phyloP scores from a whole-genome alignment of 2,113 vertebrate genomes.

The Butorides virescens region DNA sequence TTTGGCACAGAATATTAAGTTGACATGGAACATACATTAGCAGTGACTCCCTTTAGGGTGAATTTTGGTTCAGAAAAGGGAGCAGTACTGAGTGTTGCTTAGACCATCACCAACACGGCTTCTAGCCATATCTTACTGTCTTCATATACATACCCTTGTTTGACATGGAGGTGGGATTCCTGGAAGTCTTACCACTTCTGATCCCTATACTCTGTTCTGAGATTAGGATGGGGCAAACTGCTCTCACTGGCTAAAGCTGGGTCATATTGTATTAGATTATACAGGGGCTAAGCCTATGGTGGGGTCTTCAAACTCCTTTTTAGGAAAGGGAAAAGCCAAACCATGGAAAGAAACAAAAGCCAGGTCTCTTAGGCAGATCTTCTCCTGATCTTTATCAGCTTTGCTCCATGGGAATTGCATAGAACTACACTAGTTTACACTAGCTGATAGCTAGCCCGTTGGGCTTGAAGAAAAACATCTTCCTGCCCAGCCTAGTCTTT shows the following conservation, averaged over 20 bases:
- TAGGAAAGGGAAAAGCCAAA: background rate
- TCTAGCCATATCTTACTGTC: background rate
- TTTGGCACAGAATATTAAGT: background rate
- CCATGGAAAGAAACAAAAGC: background rate
- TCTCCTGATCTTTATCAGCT: background rate
- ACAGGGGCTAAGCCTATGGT: background rate
- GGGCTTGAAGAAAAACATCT: background rate
- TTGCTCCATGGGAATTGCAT: background rate
- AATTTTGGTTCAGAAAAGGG: background rate
- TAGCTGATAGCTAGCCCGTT: background rate
- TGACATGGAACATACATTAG: background rate
- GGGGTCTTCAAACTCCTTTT: background rate
- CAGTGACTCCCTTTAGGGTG: background rate
- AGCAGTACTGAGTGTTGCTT: background rate
- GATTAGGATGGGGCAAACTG: background rate
- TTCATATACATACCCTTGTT: background rate
- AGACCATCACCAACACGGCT: background rate
- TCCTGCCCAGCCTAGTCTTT: conserved; percentile 13
- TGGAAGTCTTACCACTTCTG: background rate
- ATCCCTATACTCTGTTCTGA: background rate
- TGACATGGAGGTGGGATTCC: background rate
- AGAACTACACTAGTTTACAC: background rate
- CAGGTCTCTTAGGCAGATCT: background rate
- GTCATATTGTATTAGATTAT: background rate
- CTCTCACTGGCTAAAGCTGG: background rate